Evolutionary conservation across 2,113 vertebrate species (phyloP).

Genomic region (Dipodomys spectabilis): DNA sequence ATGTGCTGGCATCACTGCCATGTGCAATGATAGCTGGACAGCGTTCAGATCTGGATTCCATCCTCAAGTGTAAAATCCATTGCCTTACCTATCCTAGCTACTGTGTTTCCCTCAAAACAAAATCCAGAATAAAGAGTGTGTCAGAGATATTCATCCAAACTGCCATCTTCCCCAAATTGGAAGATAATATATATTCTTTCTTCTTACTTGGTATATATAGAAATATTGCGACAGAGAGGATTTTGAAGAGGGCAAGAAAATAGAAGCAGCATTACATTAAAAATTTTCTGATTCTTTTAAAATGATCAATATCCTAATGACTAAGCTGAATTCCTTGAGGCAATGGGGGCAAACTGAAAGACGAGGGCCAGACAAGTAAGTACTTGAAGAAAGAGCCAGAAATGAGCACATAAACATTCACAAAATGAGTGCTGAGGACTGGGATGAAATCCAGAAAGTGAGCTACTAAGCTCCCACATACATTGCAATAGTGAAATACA

Average conservation of each 20-base stretch:
- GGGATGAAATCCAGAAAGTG: neutral
- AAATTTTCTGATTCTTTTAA: neutral
- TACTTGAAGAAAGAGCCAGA: neutral
- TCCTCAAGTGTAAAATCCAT: neutral
- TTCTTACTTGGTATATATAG: neutral
- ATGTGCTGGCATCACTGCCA: neutral
- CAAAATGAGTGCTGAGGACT: neutral
- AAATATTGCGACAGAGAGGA: neutral
- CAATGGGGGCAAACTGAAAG: neutral
- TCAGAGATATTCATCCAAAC: neutral
- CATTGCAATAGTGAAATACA: neutral
- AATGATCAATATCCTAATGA: constrained; percentile 14
- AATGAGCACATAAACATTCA: neutral
- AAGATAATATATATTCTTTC: neutral
- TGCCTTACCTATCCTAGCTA: neutral
- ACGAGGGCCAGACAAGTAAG: neutral
- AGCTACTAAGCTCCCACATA: neutral
- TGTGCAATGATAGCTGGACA: neutral
- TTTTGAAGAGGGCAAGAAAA: neutral
- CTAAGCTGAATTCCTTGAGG: neutral
- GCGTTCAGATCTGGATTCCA: neutral
- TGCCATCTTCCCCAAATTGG: neutral
- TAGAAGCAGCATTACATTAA: neutral
- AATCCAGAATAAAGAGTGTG: neutral
- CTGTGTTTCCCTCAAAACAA: neutral